A percentile compares a stretch with the other conserved stretches of the same genome.
phyloP scores from a whole-genome alignment of 2,888 invertebrate species.

The Drosophila flavopinicola region DNA sequence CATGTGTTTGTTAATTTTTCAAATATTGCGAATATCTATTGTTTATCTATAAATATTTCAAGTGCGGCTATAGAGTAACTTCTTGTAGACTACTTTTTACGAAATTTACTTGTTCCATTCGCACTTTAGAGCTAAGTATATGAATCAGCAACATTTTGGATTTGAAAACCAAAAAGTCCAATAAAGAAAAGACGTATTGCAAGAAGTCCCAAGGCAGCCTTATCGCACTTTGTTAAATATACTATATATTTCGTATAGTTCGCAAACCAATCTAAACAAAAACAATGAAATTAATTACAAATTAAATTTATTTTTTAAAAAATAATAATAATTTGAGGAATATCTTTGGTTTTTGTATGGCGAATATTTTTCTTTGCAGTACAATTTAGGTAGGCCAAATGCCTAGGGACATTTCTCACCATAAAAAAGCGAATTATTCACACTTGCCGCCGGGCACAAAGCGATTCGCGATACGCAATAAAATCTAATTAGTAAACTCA shows the following conservation, averaged over 20 bases:
- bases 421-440: conserved; percentile 58
- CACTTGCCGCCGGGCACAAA: conserved; percentile 66
- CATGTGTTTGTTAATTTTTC: too few species aligned
- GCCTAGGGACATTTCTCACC: conserved; percentile 33
- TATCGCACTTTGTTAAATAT: neutral
- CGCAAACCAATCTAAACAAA: neutral
- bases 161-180: neutral
- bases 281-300: neutral
- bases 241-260: neutral
- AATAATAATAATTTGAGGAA: neutral
- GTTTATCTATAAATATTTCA: too few species aligned
- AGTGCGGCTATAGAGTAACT: neutral
- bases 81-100: neutral
- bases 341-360: neutral
- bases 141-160: neutral
- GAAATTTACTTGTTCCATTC: too few species aligned
- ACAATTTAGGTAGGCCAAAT: neutral
- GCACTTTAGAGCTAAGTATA: neutral
- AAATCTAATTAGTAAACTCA: conserved; percentile 72
- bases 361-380: neutral
- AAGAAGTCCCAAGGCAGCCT: neutral
- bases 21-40: too few species aligned
- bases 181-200: neutral
- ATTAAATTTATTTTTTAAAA: neutral
- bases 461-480: conserved; percentile 72